phyloP scores from a whole-genome alignment of 2,888 invertebrate species.

The Leptinotarsa haldemani region DNA sequence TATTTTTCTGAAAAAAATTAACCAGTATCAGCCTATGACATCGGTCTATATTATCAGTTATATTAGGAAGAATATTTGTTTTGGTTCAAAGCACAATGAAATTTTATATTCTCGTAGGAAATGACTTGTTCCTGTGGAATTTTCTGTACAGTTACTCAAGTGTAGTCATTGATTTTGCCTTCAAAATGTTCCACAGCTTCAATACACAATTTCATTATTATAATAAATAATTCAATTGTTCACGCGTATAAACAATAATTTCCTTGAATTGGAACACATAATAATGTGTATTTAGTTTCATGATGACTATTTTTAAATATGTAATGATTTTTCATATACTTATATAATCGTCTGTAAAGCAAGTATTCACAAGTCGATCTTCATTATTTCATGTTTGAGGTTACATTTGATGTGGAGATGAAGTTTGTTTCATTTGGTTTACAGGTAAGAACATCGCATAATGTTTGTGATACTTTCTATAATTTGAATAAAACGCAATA shows the following conservation, averaged over 20 bases:
- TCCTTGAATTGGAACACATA: neutral
- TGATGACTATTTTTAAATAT: neutral
- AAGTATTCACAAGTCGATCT: neutral
- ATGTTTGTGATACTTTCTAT: too few relatives aligned
- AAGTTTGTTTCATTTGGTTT: conserved; percentile 5
- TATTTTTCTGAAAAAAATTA: too few relatives aligned
- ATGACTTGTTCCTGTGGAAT: too few relatives aligned
- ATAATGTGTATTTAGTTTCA: neutral
- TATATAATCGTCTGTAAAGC: too few relatives aligned
- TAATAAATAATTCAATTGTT: neutral
- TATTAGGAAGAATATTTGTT: too few relatives aligned
- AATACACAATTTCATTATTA: neutral
- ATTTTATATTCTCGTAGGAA: too few relatives aligned
- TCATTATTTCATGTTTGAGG: neutral
- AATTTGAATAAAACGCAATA: too few relatives aligned
- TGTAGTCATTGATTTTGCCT: neutral
- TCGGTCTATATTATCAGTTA: too few relatives aligned
- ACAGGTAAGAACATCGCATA: too few relatives aligned
- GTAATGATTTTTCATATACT: too few relatives aligned
- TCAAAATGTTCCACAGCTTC: neutral
- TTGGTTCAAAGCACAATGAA: too few relatives aligned
- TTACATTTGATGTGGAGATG: neutral
- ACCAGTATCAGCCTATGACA: too few relatives aligned
- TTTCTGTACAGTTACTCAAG: neutral
- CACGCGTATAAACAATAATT: neutral